phyloP scores from a whole-genome alignment of 2,113 vertebrate genomes.

The Pelecanus crispus region DNA sequence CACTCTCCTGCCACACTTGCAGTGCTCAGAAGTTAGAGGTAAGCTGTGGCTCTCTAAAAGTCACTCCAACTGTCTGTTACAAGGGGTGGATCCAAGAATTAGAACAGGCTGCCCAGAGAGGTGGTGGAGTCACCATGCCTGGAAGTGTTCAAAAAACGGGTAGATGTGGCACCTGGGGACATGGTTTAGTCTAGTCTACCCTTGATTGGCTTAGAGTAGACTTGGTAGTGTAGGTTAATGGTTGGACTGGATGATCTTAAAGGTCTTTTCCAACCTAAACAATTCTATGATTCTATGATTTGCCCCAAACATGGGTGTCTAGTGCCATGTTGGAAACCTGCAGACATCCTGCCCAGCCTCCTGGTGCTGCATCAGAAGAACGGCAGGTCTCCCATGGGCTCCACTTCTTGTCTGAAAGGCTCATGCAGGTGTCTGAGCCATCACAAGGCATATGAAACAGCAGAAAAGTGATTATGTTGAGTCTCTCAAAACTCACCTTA shows the following conservation, averaged over 20 bases:
- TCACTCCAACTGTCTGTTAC: background rate
- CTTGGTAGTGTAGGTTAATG: too few relatives aligned
- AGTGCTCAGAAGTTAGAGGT: background rate
- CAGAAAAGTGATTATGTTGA: background rate
- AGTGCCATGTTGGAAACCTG: background rate
- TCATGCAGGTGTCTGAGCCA: background rate
- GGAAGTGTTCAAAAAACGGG: too few relatives aligned
- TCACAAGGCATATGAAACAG: background rate
- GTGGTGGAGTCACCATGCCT: too few relatives aligned
- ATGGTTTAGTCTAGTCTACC: too few relatives aligned
- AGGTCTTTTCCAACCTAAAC: too few relatives aligned
- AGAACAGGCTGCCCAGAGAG: too few relatives aligned
- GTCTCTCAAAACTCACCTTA: background rate
- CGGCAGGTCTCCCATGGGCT: background rate
- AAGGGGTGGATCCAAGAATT: background rate
- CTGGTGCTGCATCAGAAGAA: background rate
- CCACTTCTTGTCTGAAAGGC: background rate
- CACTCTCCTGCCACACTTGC: background rate
- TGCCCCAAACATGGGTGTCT: fast-evolving
- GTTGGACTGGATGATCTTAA: too few relatives aligned
- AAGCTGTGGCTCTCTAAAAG: background rate
- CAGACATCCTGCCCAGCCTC: background rate
- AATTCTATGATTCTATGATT: too few relatives aligned
- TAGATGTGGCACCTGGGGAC: too few relatives aligned
- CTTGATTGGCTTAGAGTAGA: too few relatives aligned